A percentile compares a stretch with the other conserved stretches of the same genome.
Evolutionary conservation across 1,140 invertebrate genomes (phyloP).

Genomic region (Carposina sasakii): DNA sequence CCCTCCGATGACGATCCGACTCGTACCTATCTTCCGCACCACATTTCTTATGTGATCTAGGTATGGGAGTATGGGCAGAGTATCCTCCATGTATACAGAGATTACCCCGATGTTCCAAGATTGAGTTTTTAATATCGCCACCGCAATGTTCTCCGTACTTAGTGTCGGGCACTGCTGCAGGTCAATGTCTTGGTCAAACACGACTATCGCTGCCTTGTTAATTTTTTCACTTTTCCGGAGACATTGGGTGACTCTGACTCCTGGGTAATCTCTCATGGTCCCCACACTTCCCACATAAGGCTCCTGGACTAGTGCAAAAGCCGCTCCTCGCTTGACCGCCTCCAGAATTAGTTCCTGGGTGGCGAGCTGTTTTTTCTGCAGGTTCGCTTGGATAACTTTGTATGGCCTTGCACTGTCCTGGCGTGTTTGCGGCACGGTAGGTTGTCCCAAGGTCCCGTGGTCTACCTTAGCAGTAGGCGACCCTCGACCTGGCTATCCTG

Average conservation of each 20-base stretch:
- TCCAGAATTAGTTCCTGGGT: not conserved
- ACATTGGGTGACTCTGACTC: slow-evolving; percentile 5
- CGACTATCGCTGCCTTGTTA: slow-evolving; percentile 11
- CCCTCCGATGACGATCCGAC: not conserved
- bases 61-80: not conserved
- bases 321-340: not conserved
- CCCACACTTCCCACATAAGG: not conserved
- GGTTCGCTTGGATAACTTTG: not conserved
- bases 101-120: not conserved
- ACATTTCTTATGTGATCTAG: not conserved
- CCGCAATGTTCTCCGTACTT: no score
- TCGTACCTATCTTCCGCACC: not conserved
- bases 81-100: not conserved
- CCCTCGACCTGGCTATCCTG: not conserved
- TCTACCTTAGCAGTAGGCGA: slow-evolving; percentile 7
- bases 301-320: slow-evolving; percentile 4
- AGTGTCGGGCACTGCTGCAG: not conserved
- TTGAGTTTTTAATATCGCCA: not conserved
- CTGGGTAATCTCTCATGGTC: not conserved
- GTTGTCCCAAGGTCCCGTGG: no score
- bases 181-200: slow-evolving; percentile 3
- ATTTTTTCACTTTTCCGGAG: not conserved
- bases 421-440: no score
- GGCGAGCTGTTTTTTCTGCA: slow-evolving; percentile 1
- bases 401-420: no score